Percentiles rank a stretch among this genome's conserved stretches.
Evolutionary conservation across 2,888 invertebrate genomes (phyloP).

Genomic region (Stenodera caucasica): DNA sequence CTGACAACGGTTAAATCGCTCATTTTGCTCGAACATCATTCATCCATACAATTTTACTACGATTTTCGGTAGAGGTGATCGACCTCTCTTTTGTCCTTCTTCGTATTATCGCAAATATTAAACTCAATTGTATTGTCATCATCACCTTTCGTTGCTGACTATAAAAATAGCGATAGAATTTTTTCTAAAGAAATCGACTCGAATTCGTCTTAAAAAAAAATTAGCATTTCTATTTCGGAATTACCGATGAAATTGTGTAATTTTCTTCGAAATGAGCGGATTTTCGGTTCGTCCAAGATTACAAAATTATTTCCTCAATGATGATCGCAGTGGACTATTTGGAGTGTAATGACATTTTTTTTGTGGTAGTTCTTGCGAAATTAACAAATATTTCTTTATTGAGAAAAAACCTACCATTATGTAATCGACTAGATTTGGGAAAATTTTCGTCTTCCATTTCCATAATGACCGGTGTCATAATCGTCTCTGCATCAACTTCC

Average conservation of each 20-base stretch:
- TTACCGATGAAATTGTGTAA: not conserved
- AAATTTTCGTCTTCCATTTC: not conserved
- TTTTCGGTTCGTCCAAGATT: not conserved
- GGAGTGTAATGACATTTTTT: not conserved
- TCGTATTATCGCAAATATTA: not conserved
- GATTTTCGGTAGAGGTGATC: slow-evolving; percentile 41
- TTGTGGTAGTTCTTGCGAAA: not conserved
- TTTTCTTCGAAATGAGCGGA: not conserved
- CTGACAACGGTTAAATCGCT: slow-evolving; percentile 44
- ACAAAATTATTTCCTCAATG: not conserved
- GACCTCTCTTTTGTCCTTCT: slow-evolving; percentile 27
- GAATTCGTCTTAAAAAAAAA: no score
- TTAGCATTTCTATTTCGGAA: not conserved
- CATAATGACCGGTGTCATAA: not conserved
- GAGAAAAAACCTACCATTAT: not conserved
- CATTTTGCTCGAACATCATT: no score
- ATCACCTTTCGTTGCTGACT: not conserved
- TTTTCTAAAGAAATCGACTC: no score
- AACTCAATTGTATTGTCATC: not conserved
- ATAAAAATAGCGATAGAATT: not conserved
- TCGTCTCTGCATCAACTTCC: not conserved
- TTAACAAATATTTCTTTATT: not conserved
- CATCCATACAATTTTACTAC: slow-evolving; percentile 35
- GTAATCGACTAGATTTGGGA: not conserved
- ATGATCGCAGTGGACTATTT: not conserved